A percentile compares a stretch with the other conserved stretches of the same genome.
Evolutionary conservation across 2,797 vertebrate species (phyloP).

Genomic region (Syngnathus rostellatus): DNA sequence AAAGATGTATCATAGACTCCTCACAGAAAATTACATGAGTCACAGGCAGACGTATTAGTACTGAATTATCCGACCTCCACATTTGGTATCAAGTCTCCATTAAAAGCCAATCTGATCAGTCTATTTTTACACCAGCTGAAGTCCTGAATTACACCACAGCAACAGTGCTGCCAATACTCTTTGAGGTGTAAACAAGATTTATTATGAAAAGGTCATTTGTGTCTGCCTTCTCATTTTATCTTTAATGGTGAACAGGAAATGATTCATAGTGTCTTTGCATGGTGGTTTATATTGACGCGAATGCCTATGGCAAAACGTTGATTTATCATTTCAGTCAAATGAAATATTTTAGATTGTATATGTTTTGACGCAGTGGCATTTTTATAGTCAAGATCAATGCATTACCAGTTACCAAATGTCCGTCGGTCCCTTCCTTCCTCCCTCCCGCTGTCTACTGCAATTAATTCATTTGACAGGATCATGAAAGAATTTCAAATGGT

Average conservation of each 20-base stretch:
- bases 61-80: not conserved
- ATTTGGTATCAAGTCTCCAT: not conserved
- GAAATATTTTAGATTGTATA: too few species aligned
- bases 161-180: not conserved
- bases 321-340: too few species aligned
- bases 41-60: not conserved
- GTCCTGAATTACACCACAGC: not conserved
- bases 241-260: not conserved
- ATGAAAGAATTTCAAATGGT: too few species aligned
- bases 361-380: not conserved
- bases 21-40: constrained; percentile 4
- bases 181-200: not conserved
- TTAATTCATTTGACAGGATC: too few species aligned
- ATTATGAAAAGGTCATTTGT: not conserved
- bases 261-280: not conserved
- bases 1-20: constrained; percentile 18
- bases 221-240: not conserved
- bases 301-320: not conserved
- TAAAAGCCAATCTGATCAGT: not conserved
- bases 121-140: not conserved
- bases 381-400: not conserved
- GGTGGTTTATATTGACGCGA: not conserved
- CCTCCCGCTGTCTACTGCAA: too few species aligned
- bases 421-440: too few species aligned
- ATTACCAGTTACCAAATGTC: too few species aligned